These are phyloP conservation scores for Circaetus gallicus DNA, from an alignment of 2,113 vertebrate genomes.

Conservation along the genomic window DNA sequence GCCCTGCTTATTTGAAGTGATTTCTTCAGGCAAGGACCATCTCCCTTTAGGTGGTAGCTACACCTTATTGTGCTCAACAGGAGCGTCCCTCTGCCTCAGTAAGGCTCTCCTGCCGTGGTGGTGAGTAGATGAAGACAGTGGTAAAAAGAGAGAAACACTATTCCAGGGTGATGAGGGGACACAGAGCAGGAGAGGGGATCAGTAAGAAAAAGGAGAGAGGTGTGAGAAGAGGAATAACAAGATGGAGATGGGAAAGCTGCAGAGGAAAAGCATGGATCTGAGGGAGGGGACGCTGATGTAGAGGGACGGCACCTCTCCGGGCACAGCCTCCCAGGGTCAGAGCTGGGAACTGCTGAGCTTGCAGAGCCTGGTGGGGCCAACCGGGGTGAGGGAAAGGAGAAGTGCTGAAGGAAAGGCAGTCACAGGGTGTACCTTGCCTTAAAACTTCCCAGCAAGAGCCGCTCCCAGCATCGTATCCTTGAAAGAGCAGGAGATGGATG, in stretches of 20 bases:
- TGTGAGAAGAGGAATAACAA: neutral
- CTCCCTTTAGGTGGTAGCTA: neutral
- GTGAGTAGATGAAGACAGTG: neutral
- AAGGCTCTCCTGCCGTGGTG: neutral
- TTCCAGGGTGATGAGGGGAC: neutral
- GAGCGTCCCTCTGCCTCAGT: neutral
- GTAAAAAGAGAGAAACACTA: neutral
- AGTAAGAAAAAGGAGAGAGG: neutral
- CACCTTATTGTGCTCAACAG: accelerated
- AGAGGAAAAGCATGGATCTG: neutral
- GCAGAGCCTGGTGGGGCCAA: accelerated
- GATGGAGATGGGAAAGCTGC: neutral
- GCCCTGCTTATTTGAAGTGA: neutral
- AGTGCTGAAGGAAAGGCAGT: neutral
- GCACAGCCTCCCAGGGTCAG: accelerated
- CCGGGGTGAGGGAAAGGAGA: neutral
- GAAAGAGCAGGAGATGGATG: neutral
- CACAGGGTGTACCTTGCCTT: neutral
- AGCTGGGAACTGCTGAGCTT: neutral
- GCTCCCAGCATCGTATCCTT: neutral
- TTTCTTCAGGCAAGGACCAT: neutral
- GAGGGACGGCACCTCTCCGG: neutral
- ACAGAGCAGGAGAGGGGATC: neutral
- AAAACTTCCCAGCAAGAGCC: neutral
- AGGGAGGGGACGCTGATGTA: accelerated